Evolutionary conservation across 2,888 invertebrate species (phyloP).

Genomic region (Nephrotoma appendiculata): DNA sequence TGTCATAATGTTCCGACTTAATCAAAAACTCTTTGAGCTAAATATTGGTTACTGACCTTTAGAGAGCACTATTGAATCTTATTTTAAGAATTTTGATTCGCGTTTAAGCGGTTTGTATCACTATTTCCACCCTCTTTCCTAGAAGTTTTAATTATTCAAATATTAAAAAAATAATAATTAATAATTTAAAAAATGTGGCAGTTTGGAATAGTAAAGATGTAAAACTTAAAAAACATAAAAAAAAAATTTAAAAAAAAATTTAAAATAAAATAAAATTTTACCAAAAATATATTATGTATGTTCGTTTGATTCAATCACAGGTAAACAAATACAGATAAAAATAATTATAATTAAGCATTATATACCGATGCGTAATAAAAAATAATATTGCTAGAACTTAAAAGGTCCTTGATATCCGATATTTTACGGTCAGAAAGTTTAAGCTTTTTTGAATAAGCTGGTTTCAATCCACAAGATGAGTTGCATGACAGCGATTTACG

Average conservation of each 20-base stretch:
- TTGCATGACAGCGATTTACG: neutral
- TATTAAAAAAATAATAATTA: too few species aligned
- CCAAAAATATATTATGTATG: neutral
- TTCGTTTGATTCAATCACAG: neutral
- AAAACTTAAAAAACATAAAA: neutral
- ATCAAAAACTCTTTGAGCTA: too few species aligned
- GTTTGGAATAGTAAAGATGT: neutral
- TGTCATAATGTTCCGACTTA: too few species aligned
- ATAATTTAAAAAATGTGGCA: too few species aligned
- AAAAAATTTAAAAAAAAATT: too few species aligned
- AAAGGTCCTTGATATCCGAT: neutral
- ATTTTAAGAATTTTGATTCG: too few species aligned
- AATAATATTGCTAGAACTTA: neutral
- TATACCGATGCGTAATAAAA: neutral
- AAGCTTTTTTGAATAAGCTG: neutral
- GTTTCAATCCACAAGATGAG: neutral
- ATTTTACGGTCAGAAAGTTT: neutral
- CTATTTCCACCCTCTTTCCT: too few species aligned
- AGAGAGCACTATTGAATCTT: too few species aligned
- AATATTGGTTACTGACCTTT: too few species aligned
- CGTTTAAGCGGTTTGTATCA: too few species aligned
- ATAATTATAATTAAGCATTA: neutral
- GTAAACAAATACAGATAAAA: neutral
- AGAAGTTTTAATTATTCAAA: too few species aligned
- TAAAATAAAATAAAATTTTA: neutral